Evolutionary conservation across 2,888 invertebrate genomes (phyloP).

Genomic region (Eupithecia pulchellata): DNA sequence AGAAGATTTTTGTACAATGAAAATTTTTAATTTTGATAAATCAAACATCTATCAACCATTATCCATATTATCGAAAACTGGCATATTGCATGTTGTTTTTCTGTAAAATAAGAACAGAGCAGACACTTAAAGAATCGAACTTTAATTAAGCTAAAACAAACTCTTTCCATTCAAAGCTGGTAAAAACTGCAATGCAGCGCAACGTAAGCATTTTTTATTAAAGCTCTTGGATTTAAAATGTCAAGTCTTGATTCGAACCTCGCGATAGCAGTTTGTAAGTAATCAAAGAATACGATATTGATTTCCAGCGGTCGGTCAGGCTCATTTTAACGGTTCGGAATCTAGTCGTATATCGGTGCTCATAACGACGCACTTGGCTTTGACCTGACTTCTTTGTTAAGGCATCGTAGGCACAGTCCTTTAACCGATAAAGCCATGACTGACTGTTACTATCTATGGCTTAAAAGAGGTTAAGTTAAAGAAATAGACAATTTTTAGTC

Average conservation of each 20-base stretch:
- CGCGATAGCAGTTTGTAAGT: slow-evolving; percentile 8
- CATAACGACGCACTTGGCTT: no score
- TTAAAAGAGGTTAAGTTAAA: no score
- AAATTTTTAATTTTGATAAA: background rate
- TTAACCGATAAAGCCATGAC: background rate
- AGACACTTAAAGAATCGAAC: slow-evolving; percentile 16
- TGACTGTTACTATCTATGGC: background rate
- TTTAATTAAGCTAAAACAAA: slow-evolving; percentile 30
- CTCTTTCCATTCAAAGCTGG: slow-evolving; percentile 33
- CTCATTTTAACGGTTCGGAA: background rate
- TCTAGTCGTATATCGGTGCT: no score
- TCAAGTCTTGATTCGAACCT: slow-evolving; percentile 15
- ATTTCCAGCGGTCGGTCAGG: background rate
- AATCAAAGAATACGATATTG: slow-evolving; percentile 8
- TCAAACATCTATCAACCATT: background rate
- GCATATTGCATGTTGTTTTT: background rate
- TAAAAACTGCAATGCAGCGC: slow-evolving; percentile 49
- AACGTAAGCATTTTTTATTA: slow-evolving; percentile 49
- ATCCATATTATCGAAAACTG: background rate
- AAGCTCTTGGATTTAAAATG: slow-evolving; percentile 34
- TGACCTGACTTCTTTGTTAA: no score
- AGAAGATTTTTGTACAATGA: background rate
- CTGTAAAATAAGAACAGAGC: background rate
- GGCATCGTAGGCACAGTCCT: background rate
- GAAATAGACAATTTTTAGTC: no score